Base-by-base conservation (phyloP, 1,140 invertebrate species). In the Brachionus calyciflorus region DNA sequence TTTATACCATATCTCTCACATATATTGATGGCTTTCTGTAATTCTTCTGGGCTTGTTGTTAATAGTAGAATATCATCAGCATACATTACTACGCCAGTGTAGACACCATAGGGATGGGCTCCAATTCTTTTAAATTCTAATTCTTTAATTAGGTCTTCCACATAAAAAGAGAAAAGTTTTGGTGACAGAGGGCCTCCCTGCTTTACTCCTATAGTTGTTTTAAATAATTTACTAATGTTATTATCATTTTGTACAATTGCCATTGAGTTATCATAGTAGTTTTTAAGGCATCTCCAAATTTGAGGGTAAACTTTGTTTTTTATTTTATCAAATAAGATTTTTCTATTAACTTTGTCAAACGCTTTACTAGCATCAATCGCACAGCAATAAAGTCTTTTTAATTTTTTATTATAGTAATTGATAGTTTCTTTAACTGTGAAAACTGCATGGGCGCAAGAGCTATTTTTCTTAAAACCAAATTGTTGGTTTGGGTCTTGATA, bases 21-120 rank as follows among this genome's bases (percentile, higher is more conserved):
- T 24, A 53, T 53, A 53, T 53, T 53, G 7, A 53, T 53, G 6
- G 21, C 51, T 53, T 53, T 5, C 14, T 53, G 51, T 53, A 53
- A 53, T 53, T 53, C 51, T 7, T 53, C 14, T 53, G 14, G 51
- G 51, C 19, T 53, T 14, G 6, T 14, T 53, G 51, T 53, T 53
- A 53, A 26, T 10, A 53, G 51, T 10, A 53, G 30, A 6, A 53
- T 53, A 21, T 53, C 51, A 53, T 53, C 51, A 10, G 51, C 51
- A 53, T 53, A 53, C 51, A 53, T 53, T 53, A 53, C 51, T 14
- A 53, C 51, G 14, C 51, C 51, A 53, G 51, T 53, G 30, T 10
- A 53, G 7, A 53, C 14, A 53, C 14, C 51, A 53, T 24, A 6
- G 0, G 14, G 6, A 10, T 53, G 6, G 6, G 51, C 14, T 14